A percentile compares a stretch with the other conserved stretches of the same genome.
These are phyloP conservation scores for Nerophis ophidion DNA, from an alignment of 2,113 vertebrate species.

Conservation along the genomic window DNA sequence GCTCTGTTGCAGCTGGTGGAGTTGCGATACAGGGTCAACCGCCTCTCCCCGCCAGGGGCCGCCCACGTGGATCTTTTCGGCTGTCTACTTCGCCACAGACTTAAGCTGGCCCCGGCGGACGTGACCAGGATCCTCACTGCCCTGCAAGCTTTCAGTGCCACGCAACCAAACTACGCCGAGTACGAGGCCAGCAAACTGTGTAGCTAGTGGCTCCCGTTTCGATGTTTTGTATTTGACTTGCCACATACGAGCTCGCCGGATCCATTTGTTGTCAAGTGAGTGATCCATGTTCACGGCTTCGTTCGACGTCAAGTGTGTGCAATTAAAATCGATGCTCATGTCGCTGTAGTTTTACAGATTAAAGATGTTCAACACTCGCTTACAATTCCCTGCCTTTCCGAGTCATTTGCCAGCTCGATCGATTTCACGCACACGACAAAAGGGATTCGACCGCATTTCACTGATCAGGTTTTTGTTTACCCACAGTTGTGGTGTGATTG, in stretches of 20 bases:
- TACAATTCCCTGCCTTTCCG: neutral
- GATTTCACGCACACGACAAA: neutral
- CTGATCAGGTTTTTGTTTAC: neutral
- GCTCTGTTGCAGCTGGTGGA: constrained; percentile 93
- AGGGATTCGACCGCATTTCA: neutral
- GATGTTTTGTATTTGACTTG: constrained; percentile 45
- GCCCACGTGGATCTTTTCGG: constrained; percentile 88
- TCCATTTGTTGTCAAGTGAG: constrained; percentile 55
- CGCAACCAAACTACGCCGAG: constrained; percentile 80
- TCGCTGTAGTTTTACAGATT: constrained; percentile 41
- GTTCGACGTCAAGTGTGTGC: constrained; percentile 57
- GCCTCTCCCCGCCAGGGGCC: constrained; percentile 86
- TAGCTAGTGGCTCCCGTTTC: constrained; percentile 73
- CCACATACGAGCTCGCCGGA: constrained; percentile 39
- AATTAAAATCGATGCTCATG: constrained; percentile 56
- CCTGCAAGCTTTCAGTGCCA: constrained; percentile 83
- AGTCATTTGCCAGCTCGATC: neutral
- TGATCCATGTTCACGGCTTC: constrained; percentile 48
- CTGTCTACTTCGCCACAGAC: constrained; percentile 90
- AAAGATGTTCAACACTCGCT: constrained; percentile 1
- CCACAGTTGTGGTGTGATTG: too few species aligned
- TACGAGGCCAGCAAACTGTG: constrained; percentile 91
- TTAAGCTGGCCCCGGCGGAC: constrained; percentile 89
- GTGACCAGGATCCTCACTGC: constrained; percentile 90
- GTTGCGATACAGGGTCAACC: constrained; percentile 91